Evolutionary conservation across 1,140 invertebrate species (phyloP).

Genomic region (Euglossa dilemma): DNA sequence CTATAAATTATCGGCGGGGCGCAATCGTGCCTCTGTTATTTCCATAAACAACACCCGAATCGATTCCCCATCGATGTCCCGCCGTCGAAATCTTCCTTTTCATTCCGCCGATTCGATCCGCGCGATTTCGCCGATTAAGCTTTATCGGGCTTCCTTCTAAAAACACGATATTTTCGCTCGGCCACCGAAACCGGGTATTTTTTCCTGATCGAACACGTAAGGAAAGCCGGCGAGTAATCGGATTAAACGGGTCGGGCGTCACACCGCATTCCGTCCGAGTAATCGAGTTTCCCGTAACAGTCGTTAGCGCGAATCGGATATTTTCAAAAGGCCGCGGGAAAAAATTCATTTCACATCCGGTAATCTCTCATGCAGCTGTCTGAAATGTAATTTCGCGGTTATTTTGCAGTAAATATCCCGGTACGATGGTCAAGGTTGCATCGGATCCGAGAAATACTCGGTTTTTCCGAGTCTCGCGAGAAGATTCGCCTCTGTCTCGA

Average conservation of each 20-base stretch:
- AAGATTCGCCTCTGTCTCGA: too few species aligned
- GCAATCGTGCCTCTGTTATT: neutral
- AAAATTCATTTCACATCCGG: too few species aligned
- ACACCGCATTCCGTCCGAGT: neutral
- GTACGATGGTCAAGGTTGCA: neutral
- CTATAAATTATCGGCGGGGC: neutral
- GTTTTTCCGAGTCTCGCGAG: neutral
- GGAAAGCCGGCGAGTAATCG: neutral
- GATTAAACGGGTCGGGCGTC: neutral
- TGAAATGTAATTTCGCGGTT: too few species aligned
- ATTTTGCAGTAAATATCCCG: too few species aligned
- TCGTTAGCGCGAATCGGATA: too few species aligned
- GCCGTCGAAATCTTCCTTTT: neutral
- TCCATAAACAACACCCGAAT: neutral
- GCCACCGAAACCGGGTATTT: neutral
- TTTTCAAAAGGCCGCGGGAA: too few species aligned
- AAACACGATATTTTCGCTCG: constrained; percentile 16
- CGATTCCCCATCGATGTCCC: too few species aligned
- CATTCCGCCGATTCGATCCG: neutral
- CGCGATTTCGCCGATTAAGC: constrained; percentile 9
- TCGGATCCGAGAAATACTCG: fast-evolving
- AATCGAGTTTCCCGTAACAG: neutral
- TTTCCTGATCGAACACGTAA: neutral
- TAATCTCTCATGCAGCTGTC: too few species aligned
- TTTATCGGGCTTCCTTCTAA: neutral